A percentile compares a stretch with the other conserved stretches of the same genome.
phyloP scores from a whole-genome alignment of 2,888 invertebrate species.

The Aproaerema taeniolella region DNA sequence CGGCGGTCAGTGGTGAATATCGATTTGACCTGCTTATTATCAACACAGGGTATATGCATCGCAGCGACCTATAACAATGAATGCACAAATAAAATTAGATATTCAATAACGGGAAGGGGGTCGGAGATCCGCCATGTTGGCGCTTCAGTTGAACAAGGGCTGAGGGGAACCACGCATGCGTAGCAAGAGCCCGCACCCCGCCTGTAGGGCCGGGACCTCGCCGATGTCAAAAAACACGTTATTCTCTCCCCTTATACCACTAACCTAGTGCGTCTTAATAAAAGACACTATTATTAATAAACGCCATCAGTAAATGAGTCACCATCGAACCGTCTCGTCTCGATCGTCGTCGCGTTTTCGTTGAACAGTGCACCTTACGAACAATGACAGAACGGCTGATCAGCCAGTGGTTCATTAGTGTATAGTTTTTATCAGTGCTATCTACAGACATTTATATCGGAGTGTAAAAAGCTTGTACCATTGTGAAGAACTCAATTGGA shows the following conservation, averaged over 20 bases:
- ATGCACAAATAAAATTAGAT: slow-evolving; percentile 74
- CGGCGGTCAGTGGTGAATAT: too few relatives aligned
- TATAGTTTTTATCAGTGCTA: slow-evolving; percentile 29
- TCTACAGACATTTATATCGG: slow-evolving; percentile 25
- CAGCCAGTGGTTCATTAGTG: slow-evolving; percentile 39
- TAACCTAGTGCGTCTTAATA: slow-evolving; percentile 70
- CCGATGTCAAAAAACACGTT: slow-evolving; percentile 75
- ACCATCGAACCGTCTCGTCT: slow-evolving; percentile 9
- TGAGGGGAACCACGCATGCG: slow-evolving; percentile 70
- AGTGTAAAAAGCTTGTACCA: slow-evolving; percentile 14
- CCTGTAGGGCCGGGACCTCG: slow-evolving; percentile 61
- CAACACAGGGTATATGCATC: slow-evolving; percentile 44
- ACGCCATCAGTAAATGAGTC: slow-evolving; percentile 37
- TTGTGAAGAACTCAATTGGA: slow-evolving; percentile 11
- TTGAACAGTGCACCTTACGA: slow-evolving; percentile 26
- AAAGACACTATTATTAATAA: slow-evolving; percentile 47
- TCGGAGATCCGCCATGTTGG: slow-evolving; percentile 69
- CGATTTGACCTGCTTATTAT: too few relatives aligned
- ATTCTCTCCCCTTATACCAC: slow-evolving; percentile 70
- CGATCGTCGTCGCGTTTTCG: slow-evolving; percentile 1
- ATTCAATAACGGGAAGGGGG: slow-evolving; percentile 74
- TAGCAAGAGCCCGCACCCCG: slow-evolving; percentile 50
- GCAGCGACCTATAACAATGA: slow-evolving; percentile 48
- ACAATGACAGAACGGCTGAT: slow-evolving; percentile 62
- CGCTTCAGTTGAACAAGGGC: slow-evolving; percentile 53